Base-by-base conservation (phyloP, 1,140 invertebrate species). In the Bicyclus anynana region DNA sequence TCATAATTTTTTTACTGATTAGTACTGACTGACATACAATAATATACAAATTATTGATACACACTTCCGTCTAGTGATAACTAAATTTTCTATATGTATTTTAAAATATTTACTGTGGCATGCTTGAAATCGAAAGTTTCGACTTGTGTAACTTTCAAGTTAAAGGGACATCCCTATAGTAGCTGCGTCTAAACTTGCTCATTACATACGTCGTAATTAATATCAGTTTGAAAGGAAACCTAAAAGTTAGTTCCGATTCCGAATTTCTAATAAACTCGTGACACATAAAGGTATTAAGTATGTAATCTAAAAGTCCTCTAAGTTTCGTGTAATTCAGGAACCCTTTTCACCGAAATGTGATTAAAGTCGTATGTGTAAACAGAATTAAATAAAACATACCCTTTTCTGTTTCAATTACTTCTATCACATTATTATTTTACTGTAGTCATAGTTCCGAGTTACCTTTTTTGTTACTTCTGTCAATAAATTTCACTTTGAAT, bases 151-250 rank as follows among this genome's bases (percentile, higher is more conserved):
- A 7, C 2, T n/a, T 6, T 0, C 10, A 7, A 10, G 2, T 5
- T 6, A 14, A 5, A 16, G n/a, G 0, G 5, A 20, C 42, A 20
- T 9, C 42, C 42, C 23, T 38, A n/a, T n/a, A 49, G 58, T 60
- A 52, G 38, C 62, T 54, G 35, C 38, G 58, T 59, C 55, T 59
- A 72, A 84, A 82, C 75, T 87, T 87, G 60, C 65, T 69, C 74
- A 84, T 78, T 80, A 78, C 65, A 74, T 57, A 77, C 60, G 65
- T 67, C 67, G 80, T 87, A 85, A 87, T 87, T 84, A 87, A 85
- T 87, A 80, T 75, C 68, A 65, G 62, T 67, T 72, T 80, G 77
- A 85, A 80, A 79, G 80, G 80, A 72, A 74, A 78, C 82, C 84
- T 84, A 69, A 82, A 87, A 84, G 73, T 86, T 80, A 71, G 57